Evolutionary conservation across 2,888 invertebrate species (phyloP), one percentile per base, ranked within the genome.

Genomic region (Matsumyia berberina): DNA sequence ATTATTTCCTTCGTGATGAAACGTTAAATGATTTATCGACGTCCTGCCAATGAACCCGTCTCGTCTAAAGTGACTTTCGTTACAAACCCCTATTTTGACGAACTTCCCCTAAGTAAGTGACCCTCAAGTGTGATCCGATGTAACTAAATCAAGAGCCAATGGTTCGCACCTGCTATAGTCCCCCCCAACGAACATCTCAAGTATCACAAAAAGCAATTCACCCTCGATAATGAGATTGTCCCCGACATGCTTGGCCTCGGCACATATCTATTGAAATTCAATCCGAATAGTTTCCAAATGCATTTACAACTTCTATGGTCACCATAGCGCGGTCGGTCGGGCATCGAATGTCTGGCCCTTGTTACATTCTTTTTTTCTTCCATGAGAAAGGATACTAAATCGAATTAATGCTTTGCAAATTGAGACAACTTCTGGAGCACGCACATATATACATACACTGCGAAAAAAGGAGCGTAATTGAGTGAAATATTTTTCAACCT

Each of bases 131-230:
- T 31, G 60, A 44, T 44, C 60, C 31, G 37, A 2, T 29, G 7
- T 29, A 46, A 69, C 37, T 37, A 12, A 70, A 70, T 70, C 70
- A 46, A 70, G 46, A 70, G 37, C 29, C 33, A 57, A 70, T 58
- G 57, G 46, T 58, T 57, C 46, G 58, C 70, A 58, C 70, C 70
- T 58, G 46, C 46, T 7, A 33, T 17, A 46, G 49, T 17, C 44
- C 49, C 31, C 44, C 49, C 57, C 33, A 37, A 17, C 39, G 51
- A 33, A 60, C 46, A 31, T 58, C 60, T 72, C 60, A 60, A 60
- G 72, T 72, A 72, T 72, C 72, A 72, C 57, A 49, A 72, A 72
- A 60, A 60, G 49, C 58, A 72, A 60, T 72, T 72, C 58, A 60
- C 58, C 37, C 37, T 44, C 46, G 35, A 60, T 72, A 72, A 72